Evolutionary conservation across 2,113 vertebrate genomes (phyloP).

Genomic region (Caracal caracal): DNA sequence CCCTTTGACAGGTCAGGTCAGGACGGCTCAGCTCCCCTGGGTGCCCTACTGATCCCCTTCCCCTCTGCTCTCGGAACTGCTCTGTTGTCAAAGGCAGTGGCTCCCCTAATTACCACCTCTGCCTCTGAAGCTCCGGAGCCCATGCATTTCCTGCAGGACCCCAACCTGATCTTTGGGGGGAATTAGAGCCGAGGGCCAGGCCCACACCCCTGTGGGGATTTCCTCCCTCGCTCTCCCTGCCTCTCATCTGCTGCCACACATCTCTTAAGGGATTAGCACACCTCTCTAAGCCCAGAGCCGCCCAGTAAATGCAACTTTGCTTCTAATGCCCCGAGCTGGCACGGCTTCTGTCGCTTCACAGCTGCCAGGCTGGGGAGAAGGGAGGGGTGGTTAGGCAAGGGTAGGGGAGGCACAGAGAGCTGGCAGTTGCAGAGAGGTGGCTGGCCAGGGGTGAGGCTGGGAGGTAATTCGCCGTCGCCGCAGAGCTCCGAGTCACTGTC

Average conservation of each 20-base stretch:
- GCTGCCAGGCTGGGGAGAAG: conserved; percentile 59
- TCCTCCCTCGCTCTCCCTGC: conserved; percentile 70
- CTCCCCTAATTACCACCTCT: conserved; percentile 72
- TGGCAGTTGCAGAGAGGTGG: neutral
- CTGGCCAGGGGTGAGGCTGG: neutral
- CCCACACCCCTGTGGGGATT: conserved; percentile 74
- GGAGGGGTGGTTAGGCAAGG: neutral
- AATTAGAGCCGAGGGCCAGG: conserved; percentile 67
- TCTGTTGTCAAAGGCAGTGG: conserved; percentile 2
- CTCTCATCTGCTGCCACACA: conserved; percentile 81
- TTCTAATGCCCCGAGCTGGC: conserved; percentile 71
- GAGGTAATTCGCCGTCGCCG: accelerated
- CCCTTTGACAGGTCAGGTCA: neutral
- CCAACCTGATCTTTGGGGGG: conserved; percentile 68
- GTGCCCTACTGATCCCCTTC: neutral
- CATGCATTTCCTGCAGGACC: conserved; percentile 76
- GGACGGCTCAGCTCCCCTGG: neutral
- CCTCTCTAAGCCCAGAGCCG: conserved; percentile 70
- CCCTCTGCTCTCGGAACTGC: neutral
- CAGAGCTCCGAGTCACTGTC: neutral
- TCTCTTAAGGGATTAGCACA: conserved; percentile 78
- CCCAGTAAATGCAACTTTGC: conserved; percentile 71
- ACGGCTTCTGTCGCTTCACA: conserved; percentile 60
- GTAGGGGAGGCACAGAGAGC: neutral
- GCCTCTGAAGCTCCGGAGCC: conserved; percentile 68